Conservation (phyloP, 2,113 vertebrate species). For the Hydrochoerus hydrochaeris region DNA sequence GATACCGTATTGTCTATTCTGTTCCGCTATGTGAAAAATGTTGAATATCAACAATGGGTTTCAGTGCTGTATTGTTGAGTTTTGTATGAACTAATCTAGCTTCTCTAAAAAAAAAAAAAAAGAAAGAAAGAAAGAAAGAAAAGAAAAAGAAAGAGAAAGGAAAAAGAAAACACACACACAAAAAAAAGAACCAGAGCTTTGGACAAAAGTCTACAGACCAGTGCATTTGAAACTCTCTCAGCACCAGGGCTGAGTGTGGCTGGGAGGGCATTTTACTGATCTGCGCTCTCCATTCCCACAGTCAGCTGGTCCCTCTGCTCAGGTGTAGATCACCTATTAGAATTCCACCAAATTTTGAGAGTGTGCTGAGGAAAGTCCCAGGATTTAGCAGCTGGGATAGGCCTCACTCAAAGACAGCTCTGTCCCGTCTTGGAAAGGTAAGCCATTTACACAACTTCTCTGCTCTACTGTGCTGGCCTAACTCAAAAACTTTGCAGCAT, state of each 20-base stretch:
- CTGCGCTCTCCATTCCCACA: constrained; percentile 87
- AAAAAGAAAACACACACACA: constrained; percentile 33
- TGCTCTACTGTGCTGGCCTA: constrained; percentile 86
- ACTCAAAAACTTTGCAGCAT: constrained; percentile 84
- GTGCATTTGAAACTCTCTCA: constrained; percentile 97
- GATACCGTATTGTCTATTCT: constrained; percentile 99
- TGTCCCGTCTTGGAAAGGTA: constrained; percentile 88
- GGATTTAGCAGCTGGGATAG: constrained; percentile 87
- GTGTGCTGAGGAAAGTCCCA: constrained; percentile 85
- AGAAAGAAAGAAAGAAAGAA: constrained; percentile 72
- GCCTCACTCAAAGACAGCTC: constrained; percentile 86
- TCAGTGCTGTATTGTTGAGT: constrained; percentile 99
- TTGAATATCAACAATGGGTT: constrained; percentile 99
- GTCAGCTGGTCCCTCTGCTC: constrained; percentile 84
- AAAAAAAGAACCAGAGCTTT: constrained; percentile 94
- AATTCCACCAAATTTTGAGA: constrained; percentile 85
- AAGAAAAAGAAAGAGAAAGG: constrained; percentile 84
- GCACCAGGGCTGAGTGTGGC: constrained; percentile 94
- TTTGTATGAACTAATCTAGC: constrained; percentile 99
- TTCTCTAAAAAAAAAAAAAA: constrained; percentile 94
- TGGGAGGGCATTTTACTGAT: constrained; percentile 91
- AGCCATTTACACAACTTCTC: constrained; percentile 87
- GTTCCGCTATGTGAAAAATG: constrained; percentile 99
- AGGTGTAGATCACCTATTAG: constrained; percentile 86
- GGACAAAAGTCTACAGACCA: constrained; percentile 99